Base-by-base conservation (phyloP, 1,140 invertebrate genomes). In the Tetragonula clypearis region DNA sequence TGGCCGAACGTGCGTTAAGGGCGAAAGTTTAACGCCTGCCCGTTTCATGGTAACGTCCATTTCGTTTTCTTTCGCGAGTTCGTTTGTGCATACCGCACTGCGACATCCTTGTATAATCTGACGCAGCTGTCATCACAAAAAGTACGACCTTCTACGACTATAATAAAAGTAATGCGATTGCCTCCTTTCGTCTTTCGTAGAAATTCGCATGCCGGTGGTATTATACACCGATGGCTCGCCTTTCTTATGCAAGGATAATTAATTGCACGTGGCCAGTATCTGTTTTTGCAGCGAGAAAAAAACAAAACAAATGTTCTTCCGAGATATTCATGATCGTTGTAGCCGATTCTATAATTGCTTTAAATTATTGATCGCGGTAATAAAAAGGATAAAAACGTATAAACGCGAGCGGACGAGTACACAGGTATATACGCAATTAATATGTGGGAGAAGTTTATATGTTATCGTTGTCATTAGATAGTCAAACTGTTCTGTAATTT, bases 51-150 rank as follows among this genome's bases (percentile, higher is more conserved):
- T 66, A 85, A 88, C 62, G 74, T 88, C 82, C 86, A 74, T 74
- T 88, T 30, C 30, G 30, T 30, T 30, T 78, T 78, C 87, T 85
- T 87, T 87, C 55, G 76, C 79, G 79, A 79, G 78, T 23, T 75
- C 58, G 74, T 60, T 71, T 53, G 60, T 87, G 82, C 75, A 85
- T 88, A 88, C 87, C 86, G 87, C 83, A 88, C 55, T 88, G 87
- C 87, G 87, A 88, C 86, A 88, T 85, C 86, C 86, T 77, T 62
- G 41, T 58, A 82, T 82, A 74, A 74, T 56, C 26, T 82, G 79
- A 82, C 65, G 58, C 69, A 65, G 69, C n/a, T 30, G 79, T 41
- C 21, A n/a, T 58, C 8, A 12, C 41, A 82, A 82, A 82, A 82
- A 74, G 11, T 65, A 53, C 41, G 56, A 65, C 79, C 71, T 74